Evolutionary conservation across 2,797 vertebrate genomes (phyloP).

Genomic region (Catharus ustulatus): DNA sequence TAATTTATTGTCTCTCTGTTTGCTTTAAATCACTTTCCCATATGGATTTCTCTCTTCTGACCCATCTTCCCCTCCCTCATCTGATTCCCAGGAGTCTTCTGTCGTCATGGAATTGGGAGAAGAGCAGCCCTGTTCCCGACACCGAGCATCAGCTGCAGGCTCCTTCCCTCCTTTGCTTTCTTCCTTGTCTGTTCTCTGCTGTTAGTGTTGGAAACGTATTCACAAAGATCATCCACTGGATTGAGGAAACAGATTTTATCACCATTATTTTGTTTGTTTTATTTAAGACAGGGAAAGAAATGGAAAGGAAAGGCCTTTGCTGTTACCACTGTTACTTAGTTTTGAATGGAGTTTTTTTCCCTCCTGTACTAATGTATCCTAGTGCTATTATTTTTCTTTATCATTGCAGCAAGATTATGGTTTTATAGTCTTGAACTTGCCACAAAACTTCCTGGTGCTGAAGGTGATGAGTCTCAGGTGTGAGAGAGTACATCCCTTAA

Average conservation of each 20-base stretch:
- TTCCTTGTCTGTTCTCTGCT: not conserved
- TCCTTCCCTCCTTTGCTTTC: not conserved
- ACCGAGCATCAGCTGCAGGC: constrained; percentile 16
- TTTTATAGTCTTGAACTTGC: not conserved
- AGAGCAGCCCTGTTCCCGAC: not conserved
- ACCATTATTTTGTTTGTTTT: constrained; percentile 48
- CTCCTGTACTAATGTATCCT: not conserved
- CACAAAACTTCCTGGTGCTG: not conserved
- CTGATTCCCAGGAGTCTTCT: constrained; percentile 20
- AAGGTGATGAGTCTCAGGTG: not conserved
- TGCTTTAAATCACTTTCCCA: constrained; percentile 40
- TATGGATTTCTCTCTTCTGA: constrained; percentile 30
- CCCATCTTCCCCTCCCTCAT: not conserved
- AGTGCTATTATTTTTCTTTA: not conserved
- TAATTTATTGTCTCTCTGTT: constrained; percentile 6
- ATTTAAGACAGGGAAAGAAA: constrained; percentile 6
- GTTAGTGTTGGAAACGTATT: constrained; percentile 49
- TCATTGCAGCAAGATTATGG: not conserved
- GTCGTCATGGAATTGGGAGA: constrained; percentile 44
- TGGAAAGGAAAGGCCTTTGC: not conserved
- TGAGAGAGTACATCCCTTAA: not conserved
- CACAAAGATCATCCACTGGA: constrained; percentile 39
- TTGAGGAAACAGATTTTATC: constrained; percentile 59
- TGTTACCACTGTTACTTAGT: not conserved
- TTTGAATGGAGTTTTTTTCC: not conserved